Evolutionary conservation across 1,140 invertebrate genomes (phyloP).

Genomic region (Lepidotrigona ventralis): DNA sequence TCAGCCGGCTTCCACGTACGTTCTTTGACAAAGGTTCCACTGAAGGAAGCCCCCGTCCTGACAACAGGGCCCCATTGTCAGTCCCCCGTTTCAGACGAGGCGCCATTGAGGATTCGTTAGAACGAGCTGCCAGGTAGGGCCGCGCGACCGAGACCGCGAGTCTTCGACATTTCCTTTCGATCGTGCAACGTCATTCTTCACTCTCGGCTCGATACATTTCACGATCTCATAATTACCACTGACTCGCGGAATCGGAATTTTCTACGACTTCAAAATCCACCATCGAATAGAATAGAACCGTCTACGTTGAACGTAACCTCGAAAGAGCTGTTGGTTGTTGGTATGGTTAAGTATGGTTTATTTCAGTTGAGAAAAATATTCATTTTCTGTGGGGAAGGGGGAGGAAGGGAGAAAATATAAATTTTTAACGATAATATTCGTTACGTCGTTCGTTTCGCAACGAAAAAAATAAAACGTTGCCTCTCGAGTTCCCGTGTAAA

Average conservation of each 20-base stretch:
- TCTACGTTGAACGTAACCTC: neutral
- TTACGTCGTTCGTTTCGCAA: neutral
- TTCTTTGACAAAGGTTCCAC: constrained; percentile 68
- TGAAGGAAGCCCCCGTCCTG: constrained; percentile 67
- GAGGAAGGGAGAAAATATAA: neutral
- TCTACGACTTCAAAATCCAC: no score
- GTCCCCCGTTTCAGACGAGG: constrained; percentile 52
- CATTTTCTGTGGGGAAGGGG: neutral
- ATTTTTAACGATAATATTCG: neutral
- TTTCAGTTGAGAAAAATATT: neutral
- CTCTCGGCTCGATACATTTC: constrained; percentile 23
- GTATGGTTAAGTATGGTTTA: neutral
- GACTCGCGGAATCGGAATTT: neutral
- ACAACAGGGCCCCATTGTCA: constrained; percentile 72
- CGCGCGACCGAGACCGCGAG: constrained; percentile 41
- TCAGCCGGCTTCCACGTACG: constrained; percentile 63
- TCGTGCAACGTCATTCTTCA: constrained; percentile 55
- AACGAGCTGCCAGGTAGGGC: constrained; percentile 58
- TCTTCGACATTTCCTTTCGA: constrained; percentile 58
- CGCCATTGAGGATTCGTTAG: constrained; percentile 66
- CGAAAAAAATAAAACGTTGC: neutral
- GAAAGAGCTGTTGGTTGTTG: neutral
- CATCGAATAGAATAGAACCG: neutral
- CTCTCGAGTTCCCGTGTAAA: neutral
- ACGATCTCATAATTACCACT: constrained; percentile 3